These are phyloP conservation scores for Craseonycteris thonglongyai DNA, from an alignment of 2,113 vertebrate genomes.

Conservation along the genomic window DNA sequence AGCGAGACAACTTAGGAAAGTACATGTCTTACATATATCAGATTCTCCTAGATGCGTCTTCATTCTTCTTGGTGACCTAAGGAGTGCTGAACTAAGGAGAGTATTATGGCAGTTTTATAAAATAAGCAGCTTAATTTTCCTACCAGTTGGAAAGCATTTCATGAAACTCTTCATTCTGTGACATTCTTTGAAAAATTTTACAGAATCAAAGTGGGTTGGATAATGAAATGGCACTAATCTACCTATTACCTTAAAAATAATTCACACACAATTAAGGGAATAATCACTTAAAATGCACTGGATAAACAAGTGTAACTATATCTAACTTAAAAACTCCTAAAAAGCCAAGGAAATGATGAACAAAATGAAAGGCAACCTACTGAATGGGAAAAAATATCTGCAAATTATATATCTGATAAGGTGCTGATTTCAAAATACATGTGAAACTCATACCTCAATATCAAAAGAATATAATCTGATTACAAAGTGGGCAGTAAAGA, in stretches of 20 bases:
- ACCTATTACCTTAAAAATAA: not conserved
- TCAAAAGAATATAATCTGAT: not conserved
- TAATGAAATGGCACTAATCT: not conserved
- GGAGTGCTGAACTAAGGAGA: not conserved
- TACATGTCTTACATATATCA: not conserved
- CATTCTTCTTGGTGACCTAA: not conserved
- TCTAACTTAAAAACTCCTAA: not conserved
- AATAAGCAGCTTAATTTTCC: not conserved
- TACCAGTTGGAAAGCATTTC: not conserved
- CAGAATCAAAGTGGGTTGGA: not conserved
- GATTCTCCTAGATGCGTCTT: not conserved
- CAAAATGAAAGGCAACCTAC: not conserved
- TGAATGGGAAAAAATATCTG: not conserved
- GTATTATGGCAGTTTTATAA: not conserved
- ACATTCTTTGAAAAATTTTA: not conserved
- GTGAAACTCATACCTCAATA: not conserved
- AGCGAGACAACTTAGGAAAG: not conserved
- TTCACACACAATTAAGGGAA: not conserved
- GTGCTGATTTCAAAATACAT: not conserved
- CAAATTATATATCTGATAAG: not conserved
- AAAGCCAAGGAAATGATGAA: not conserved
- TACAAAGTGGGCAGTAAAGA: not conserved
- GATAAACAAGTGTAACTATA: not conserved
- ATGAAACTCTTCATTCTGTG: not conserved
- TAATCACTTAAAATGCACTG: not conserved